Conservation (phyloP, 2,888 invertebrate genomes). For the Dioctria linearis region DNA sequence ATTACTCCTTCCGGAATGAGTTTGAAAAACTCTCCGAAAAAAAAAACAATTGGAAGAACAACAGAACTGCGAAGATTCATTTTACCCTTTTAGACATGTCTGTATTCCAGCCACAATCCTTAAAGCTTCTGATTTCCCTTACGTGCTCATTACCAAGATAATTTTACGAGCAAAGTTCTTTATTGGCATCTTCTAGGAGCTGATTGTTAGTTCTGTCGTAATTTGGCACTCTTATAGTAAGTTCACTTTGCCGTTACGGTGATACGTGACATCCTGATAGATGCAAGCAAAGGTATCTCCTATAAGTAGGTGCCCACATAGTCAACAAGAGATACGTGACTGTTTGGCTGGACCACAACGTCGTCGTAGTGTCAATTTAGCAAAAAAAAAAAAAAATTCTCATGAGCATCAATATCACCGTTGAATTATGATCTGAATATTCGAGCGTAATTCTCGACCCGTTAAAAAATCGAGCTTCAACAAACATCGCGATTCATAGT, state of each 20-base stretch:
- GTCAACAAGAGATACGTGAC: slow-evolving; percentile 27
- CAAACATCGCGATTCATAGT: background rate
- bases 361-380: background rate
- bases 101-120: background rate
- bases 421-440: slow-evolving; percentile 39
- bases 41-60: no score
- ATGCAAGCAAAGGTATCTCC: background rate
- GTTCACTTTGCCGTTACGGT: background rate
- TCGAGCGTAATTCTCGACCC: background rate
- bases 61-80: no score
- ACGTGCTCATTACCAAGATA: background rate
- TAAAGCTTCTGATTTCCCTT: background rate
- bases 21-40: no score
- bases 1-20: no score
- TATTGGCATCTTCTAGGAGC: background rate
- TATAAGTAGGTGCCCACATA: background rate
- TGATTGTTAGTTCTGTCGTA: background rate
- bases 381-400: background rate
- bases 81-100: no score
- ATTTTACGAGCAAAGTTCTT: background rate
- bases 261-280: slow-evolving; percentile 14
- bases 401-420: background rate
- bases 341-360: background rate
- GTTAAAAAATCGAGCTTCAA: background rate
- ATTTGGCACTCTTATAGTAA: background rate